These are phyloP conservation scores for Anguilla megastoma DNA, from an alignment of 2,797 vertebrate species.

Conservation along the genomic window DNA sequence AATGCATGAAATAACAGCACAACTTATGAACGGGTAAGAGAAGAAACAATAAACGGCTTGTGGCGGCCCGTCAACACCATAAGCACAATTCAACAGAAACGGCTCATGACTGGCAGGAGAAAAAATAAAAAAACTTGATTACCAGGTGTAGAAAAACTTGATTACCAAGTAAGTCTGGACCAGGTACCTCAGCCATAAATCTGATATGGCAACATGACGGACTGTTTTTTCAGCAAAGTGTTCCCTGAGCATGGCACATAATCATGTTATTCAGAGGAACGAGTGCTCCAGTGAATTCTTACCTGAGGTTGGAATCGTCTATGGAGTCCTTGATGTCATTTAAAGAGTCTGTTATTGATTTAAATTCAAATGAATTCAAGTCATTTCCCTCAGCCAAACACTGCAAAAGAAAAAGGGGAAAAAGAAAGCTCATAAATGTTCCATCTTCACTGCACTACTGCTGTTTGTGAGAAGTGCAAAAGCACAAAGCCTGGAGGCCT, in stretches of 20 bases:
- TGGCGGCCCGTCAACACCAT: background rate
- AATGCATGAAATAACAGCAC: background rate
- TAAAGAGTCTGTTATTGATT: slow-evolving; percentile 95
- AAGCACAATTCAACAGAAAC: background rate
- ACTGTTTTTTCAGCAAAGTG: background rate
- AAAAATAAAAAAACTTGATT: background rate
- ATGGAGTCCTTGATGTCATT: slow-evolving; percentile 98
- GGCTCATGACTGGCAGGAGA: background rate
- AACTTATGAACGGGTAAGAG: background rate
- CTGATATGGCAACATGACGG: background rate
- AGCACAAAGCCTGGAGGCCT: background rate
- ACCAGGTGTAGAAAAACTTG: background rate
- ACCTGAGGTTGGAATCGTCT: slow-evolving; percentile 96
- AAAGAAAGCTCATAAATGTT: background rate
- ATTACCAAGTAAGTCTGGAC: background rate
- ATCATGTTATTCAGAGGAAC: slow-evolving; percentile 22
- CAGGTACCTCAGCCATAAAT: background rate
- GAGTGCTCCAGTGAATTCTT: slow-evolving; percentile 49
- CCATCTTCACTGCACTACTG: background rate
- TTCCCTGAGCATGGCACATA: background rate
- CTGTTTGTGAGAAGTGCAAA: background rate
- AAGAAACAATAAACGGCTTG: background rate
- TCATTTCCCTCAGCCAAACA: slow-evolving; percentile 96
- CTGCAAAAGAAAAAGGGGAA: slow-evolving; percentile 61
- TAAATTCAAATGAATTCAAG: slow-evolving; percentile 98